Conservation (phyloP, 1,140 invertebrate species). For the Sarcophaga peregrina region DNA sequence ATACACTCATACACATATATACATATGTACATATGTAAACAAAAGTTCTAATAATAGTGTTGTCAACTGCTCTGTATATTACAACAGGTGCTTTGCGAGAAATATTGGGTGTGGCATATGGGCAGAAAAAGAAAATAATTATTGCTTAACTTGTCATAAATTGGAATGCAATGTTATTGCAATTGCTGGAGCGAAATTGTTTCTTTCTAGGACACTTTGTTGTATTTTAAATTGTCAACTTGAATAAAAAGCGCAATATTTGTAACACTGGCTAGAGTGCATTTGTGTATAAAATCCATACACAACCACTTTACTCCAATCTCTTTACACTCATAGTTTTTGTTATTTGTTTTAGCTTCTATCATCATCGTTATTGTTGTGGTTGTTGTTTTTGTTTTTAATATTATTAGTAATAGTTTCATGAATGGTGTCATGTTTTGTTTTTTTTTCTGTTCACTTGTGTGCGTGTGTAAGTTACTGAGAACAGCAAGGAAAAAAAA, state of each 20-base stretch:
- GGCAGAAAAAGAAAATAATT: no score
- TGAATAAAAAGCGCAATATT: no score
- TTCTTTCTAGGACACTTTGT: no score
- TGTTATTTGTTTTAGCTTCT: neutral
- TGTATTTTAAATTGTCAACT: no score
- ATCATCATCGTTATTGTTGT: neutral
- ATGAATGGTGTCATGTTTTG: slow-evolving; percentile 14
- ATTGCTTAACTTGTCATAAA: no score
- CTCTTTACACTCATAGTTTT: neutral
- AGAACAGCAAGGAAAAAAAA: neutral
- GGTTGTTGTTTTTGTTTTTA: neutral
- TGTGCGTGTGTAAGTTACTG: neutral
- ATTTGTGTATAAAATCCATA: no score
- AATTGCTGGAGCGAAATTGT: no score
- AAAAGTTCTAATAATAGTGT: neutral
- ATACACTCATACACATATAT: neutral
- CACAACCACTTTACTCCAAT: neutral
- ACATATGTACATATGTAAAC: neutral
- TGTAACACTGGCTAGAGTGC: no score
- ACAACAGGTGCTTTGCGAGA: neutral
- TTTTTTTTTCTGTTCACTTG: neutral
- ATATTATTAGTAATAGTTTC: slow-evolving; percentile 26
- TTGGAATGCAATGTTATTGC: no score
- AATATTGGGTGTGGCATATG: no score
- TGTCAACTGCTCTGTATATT: neutral